Conservation (phyloP, 2,797 vertebrate species). For the Remorina albescens region DNA sequence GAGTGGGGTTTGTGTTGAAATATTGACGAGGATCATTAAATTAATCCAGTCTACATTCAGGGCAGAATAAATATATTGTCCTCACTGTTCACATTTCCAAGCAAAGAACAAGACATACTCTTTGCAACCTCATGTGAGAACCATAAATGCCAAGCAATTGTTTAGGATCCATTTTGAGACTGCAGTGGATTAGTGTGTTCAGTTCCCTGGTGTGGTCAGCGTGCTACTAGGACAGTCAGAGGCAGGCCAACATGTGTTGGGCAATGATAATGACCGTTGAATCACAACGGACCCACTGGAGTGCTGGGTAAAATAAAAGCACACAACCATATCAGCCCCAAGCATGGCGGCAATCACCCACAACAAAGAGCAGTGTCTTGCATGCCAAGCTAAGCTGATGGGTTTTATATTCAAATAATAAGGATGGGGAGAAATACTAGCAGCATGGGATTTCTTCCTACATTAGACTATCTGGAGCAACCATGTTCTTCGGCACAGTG, state of each 20-base stretch:
- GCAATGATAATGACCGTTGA: slow-evolving; percentile 81
- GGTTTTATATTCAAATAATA: slow-evolving; percentile 79
- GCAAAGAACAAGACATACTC: slow-evolving; percentile 58
- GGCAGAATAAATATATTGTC: slow-evolving; percentile 51
- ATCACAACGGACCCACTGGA: slow-evolving; percentile 68
- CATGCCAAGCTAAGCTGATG: slow-evolving; percentile 77
- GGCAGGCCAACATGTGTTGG: slow-evolving; percentile 78
- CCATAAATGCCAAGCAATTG: slow-evolving; percentile 76
- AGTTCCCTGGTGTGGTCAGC: slow-evolving; percentile 76
- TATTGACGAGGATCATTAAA: slow-evolving; percentile 37
- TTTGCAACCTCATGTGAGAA: slow-evolving; percentile 52
- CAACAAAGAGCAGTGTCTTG: slow-evolving; percentile 76
- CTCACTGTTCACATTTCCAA: slow-evolving; percentile 47
- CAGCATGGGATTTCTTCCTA: slow-evolving; percentile 65
- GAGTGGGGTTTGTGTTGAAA: slow-evolving; percentile 25
- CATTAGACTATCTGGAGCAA: slow-evolving; percentile 57
- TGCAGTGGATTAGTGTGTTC: slow-evolving; percentile 67
- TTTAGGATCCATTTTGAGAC: slow-evolving; percentile 66
- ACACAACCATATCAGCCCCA: slow-evolving; percentile 76
- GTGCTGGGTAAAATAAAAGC: slow-evolving; percentile 71
- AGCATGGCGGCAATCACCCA: slow-evolving; percentile 71
- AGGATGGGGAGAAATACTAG: slow-evolving; percentile 69
- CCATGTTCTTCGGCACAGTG: slow-evolving; percentile 50
- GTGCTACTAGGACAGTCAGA: slow-evolving; percentile 73
- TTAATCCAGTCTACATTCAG: slow-evolving; percentile 44